Conservation (phyloP, 1,140 invertebrate genomes). For the Zaprionus davidi region DNA sequence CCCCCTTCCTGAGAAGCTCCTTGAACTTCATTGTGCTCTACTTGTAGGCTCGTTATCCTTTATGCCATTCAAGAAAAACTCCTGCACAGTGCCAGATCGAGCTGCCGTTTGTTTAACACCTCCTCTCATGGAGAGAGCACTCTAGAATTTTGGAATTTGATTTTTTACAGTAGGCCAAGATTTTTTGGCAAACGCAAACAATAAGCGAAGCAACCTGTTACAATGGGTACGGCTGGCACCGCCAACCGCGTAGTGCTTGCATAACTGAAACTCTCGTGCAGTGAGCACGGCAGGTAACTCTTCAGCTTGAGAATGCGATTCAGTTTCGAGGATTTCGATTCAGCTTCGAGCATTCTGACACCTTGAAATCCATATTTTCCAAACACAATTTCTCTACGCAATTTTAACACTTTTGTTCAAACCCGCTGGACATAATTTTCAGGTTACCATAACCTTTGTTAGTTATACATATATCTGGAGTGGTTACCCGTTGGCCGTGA, state of each 20-base stretch:
- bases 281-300: constrained; percentile 51
- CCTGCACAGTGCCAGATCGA: constrained; percentile 34
- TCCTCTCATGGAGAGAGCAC: constrained; percentile 14
- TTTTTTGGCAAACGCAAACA: constrained; percentile 6
- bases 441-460: constrained; percentile 32
- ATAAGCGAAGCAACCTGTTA: constrained; percentile 39
- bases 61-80: constrained; percentile 6
- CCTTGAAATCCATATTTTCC: constrained; percentile 60
- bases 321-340: constrained; percentile 30
- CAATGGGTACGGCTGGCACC: constrained; percentile 10
- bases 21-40: background rate
- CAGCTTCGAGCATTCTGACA: background rate
- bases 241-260: constrained; percentile 21
- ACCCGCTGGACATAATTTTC: constrained; percentile 33
- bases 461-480: constrained; percentile 23
- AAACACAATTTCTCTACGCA: constrained; percentile 44
- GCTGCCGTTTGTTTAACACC: constrained; percentile 59
- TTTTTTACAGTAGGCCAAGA: constrained; percentile 38
- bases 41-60: background rate
- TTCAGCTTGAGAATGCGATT: constrained; percentile 22
- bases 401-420: constrained; percentile 58
- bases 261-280: constrained; percentile 21
- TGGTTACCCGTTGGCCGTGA: constrained; percentile 8
- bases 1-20: constrained; percentile 18
- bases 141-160: constrained; percentile 10